phyloP scores from a whole-genome alignment of 2,888 invertebrate species.

The Aradus depressus region DNA sequence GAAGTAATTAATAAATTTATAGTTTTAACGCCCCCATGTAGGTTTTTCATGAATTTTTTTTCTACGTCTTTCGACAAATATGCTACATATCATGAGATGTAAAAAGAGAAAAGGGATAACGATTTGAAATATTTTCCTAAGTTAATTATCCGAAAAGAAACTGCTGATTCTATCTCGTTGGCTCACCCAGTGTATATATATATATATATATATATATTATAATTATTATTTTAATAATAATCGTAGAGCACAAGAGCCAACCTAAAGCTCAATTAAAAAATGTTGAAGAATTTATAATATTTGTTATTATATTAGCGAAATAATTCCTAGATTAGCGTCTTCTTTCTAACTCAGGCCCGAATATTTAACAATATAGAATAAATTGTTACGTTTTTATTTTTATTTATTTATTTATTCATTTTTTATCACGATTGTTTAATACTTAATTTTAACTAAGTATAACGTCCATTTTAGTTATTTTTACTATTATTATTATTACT shows the following conservation, averaged over 20 bases:
- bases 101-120: too few relatives aligned
- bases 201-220: too few relatives aligned
- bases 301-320: slow-evolving; percentile 13
- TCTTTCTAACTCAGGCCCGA: slow-evolving; percentile 14
- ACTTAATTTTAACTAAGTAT: background rate
- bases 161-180: too few relatives aligned
- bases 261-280: slow-evolving; percentile 23
- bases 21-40: too few relatives aligned
- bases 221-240: slow-evolving; percentile 8
- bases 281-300: slow-evolving; percentile 24
- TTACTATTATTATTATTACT: slow-evolving; percentile 8
- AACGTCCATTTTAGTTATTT: slow-evolving; percentile 16
- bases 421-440: background rate
- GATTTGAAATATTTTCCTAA: too few relatives aligned
- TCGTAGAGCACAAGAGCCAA: slow-evolving; percentile 22
- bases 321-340: slow-evolving; percentile 10
- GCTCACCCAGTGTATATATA: too few relatives aligned
- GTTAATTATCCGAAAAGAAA: too few relatives aligned
- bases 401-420: slow-evolving; percentile 3
- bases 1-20: too few relatives aligned
- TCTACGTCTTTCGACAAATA: too few relatives aligned
- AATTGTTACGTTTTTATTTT: background rate
- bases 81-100: too few relatives aligned
- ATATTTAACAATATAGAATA: slow-evolving; percentile 5
- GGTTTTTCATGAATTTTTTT: too few relatives aligned